Conservation (phyloP, 2,113 vertebrate species). For the Myocastor coypus region DNA sequence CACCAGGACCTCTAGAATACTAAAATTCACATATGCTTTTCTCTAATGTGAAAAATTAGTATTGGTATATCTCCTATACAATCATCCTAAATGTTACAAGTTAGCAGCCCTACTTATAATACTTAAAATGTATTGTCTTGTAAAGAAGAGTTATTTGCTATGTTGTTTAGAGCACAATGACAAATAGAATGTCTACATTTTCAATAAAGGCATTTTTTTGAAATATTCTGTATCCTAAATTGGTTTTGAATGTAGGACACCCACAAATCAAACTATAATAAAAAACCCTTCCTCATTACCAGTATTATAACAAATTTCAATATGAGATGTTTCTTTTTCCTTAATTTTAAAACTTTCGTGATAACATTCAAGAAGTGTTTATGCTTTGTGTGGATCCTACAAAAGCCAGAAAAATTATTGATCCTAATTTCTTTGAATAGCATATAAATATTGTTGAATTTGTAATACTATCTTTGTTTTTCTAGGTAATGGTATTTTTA, state of each 20-base stretch:
- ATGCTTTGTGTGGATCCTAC: not conserved
- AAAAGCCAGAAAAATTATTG: not conserved
- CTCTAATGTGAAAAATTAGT: not conserved
- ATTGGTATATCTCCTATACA: not conserved
- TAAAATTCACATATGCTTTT: not conserved
- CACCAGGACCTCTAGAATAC: not conserved
- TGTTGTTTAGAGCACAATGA: not conserved
- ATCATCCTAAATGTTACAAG: not conserved
- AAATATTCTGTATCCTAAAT: not conserved
- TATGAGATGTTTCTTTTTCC: not conserved
- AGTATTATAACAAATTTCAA: not conserved
- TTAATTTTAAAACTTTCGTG: not conserved
- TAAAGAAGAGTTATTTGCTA: not conserved
- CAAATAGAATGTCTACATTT: not conserved
- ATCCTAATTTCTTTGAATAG: constrained; percentile 17
- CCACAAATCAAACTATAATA: not conserved
- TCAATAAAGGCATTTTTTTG: not conserved
- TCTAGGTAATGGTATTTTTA: not conserved
- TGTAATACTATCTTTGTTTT: constrained; percentile 21
- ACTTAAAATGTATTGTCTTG: not conserved
- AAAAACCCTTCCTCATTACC: not conserved
- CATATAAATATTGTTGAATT: not conserved
- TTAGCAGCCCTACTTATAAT: not conserved
- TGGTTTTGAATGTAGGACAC: not conserved
- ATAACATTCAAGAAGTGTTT: not conserved